Base-by-base conservation (phyloP, 2,113 vertebrate genomes). In the Burhinus bistriatus region DNA sequence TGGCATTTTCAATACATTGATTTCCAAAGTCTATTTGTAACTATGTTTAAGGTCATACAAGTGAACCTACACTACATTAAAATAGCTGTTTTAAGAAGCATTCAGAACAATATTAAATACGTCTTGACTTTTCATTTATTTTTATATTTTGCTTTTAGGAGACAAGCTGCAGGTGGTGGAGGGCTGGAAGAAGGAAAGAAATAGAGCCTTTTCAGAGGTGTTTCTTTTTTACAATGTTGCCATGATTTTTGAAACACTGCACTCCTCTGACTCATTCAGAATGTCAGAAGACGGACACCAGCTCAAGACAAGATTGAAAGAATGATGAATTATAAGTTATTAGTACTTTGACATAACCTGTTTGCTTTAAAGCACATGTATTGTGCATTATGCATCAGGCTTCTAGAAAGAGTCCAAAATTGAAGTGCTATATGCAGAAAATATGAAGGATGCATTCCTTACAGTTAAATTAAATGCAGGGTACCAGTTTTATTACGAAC, bases 201-300 rank as follows among this genome's bases (percentile, higher is more conserved):
- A 71, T 2, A 13, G 12, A 96, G 96, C 55, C 55, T 93, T 97
- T 97, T 96, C 57, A 97, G 96, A 95, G 93, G 73, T 86, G 38
- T 71, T 93, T 89, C 51, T 89, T 88, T 81, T 94, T 95, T 87
- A 90, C 49, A 96, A 72, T 23, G 62, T 89, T 87, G 66, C 55
- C 52, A 68, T 69, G 77, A 89, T 58, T 90, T 94, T 95, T 96
- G 93, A 94, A 95, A 96, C 80, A 95, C 36, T 93, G 83, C 38
- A 32, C 34, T 55, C 92, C 93, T 96, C 97, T 97, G 95, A 97
- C 95, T 62, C 78, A 69, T 80, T 47, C 95, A 94, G 89, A 97
- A 92, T 90, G 89, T 93, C 65, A 78, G 65, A 78, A 58, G 94
- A 98, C 81, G 72, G 82, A 83, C 62, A 82, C 61, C 89, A 98